Base-by-base conservation (phyloP, 2,888 invertebrate genomes). In the Sicus ferrugineus region DNA sequence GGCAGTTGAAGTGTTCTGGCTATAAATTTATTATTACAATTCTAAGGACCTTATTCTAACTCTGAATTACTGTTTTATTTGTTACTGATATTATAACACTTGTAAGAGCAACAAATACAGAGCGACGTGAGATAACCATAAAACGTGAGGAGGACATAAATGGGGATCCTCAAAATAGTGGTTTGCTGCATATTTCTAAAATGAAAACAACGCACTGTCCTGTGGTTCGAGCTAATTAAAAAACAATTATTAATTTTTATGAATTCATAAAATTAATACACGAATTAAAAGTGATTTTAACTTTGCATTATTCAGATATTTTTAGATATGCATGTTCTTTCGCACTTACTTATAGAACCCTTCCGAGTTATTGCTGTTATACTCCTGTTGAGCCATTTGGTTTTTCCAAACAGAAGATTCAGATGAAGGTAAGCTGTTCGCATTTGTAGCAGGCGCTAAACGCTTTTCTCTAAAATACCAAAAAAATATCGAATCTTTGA, bases 311-410 rank as follows among this genome's bases (percentile, higher is more conserved):
- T 50, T 6, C n/a, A 4, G 54, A 16, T 23, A 52, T 1, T n/a
- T 48, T n/a, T 34, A 28, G 23, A 28, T 19, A 50, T 38, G 11
- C 21, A n/a, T n/a, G n/a, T n/a, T n/a, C n/a, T 30, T 34, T 11
- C 30, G 5, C n/a, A 2, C 73, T 69, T 73, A 83, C 83, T 83
- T 83, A 70, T 83, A 83, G 81, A 83, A 83, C 76, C 84, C 82
- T 79, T 83, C 84, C 80, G 83, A 80, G 76, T 83, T 83, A 74
- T 82, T 83, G 72, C 81, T 83, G 69, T 82, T 82, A 71, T 84
- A 83, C 77, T 83, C 83, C 81, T 83, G 83, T 74, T 83, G 84
- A 80, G 83, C 83, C 83, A 83, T 83, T 83, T 82, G 81, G 81
- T 81, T 83, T 78, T 83, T 83, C 83, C 83, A 83, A 75, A 84